Percentiles rank a stretch among this genome's conserved stretches.
Conservation (phyloP, 2,113 vertebrate species). For the Vidua macroura region DNA sequence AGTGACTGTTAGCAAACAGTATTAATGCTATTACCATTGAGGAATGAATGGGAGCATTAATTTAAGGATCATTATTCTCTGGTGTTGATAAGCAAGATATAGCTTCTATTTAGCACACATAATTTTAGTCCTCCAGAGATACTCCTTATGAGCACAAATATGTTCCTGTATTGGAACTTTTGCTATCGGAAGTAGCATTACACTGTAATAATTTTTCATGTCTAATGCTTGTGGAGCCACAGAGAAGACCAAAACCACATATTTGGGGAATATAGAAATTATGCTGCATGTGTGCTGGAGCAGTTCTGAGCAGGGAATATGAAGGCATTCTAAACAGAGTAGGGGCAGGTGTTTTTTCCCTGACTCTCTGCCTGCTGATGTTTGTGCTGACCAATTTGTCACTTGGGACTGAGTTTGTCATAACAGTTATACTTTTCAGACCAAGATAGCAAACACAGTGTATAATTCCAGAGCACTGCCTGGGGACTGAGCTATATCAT, state of each 20-base stretch:
- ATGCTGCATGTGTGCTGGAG: not conserved
- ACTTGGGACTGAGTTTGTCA: not conserved
- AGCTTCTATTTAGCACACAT: not conserved
- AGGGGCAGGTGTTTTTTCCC: not conserved
- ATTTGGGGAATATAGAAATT: not conserved
- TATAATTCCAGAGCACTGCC: slow-evolving; percentile 11
- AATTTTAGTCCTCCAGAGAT: not conserved
- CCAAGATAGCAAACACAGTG: not conserved
- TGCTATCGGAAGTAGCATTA: not conserved
- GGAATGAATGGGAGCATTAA: not conserved
- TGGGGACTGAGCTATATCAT: not conserved
- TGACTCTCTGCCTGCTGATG: not conserved
- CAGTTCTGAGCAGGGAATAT: not conserved
- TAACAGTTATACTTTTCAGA: slow-evolving; percentile 32
- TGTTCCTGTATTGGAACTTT: not conserved
- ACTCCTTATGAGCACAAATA: not conserved
- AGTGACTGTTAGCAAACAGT: not conserved
- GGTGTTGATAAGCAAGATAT: not conserved
- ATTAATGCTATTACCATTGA: not conserved
- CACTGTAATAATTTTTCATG: not conserved
- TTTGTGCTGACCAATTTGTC: not conserved
- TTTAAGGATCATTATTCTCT: not conserved
- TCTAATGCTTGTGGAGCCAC: not conserved
- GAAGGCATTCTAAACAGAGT: not conserved
- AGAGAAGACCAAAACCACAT: not conserved